A percentile compares a stretch with the other conserved stretches of the same genome.
These are phyloP conservation scores for Dipodomys merriami DNA, from an alignment of 2,113 vertebrate genomes.

Conservation along the genomic window DNA sequence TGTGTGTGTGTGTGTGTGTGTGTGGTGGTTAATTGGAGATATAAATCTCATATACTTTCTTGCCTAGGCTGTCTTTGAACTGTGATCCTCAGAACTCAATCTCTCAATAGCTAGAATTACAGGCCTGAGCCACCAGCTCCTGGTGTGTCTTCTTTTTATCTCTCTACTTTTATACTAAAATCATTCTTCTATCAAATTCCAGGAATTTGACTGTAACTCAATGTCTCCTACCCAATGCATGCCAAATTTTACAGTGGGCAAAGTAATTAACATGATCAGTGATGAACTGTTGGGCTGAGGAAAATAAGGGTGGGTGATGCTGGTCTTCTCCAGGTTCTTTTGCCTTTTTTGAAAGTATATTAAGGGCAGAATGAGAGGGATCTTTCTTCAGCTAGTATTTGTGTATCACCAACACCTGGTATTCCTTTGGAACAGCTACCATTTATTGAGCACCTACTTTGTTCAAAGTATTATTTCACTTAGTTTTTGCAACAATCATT, in stretches of 20 bases:
- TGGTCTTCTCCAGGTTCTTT: neutral
- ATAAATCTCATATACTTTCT: no score
- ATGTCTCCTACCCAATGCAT: neutral
- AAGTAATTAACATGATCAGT: neutral
- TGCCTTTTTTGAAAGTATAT: neutral
- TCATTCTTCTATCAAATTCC: neutral
- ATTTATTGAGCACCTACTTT: neutral
- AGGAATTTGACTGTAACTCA: neutral
- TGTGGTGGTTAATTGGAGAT: no score
- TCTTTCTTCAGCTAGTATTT: neutral
- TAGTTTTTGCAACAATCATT: neutral
- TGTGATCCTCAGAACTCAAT: no score
- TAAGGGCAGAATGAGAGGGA: neutral
- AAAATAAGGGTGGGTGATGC: neutral
- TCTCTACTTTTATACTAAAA: neutral
- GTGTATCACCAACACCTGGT: neutral
- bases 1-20: no score
- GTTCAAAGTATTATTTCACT: constrained; percentile 47
- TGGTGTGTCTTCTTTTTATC: neutral
- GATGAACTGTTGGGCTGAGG: neutral
- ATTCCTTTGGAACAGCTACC: neutral
- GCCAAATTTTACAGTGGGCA: neutral
- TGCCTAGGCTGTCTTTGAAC: no score
- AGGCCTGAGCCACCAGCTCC: no score
- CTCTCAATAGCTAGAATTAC: no score